Percentiles rank a stretch among this genome's conserved stretches.
Evolutionary conservation across 2,797 vertebrate genomes (phyloP).

Genomic region (Lacerta agilis): DNA sequence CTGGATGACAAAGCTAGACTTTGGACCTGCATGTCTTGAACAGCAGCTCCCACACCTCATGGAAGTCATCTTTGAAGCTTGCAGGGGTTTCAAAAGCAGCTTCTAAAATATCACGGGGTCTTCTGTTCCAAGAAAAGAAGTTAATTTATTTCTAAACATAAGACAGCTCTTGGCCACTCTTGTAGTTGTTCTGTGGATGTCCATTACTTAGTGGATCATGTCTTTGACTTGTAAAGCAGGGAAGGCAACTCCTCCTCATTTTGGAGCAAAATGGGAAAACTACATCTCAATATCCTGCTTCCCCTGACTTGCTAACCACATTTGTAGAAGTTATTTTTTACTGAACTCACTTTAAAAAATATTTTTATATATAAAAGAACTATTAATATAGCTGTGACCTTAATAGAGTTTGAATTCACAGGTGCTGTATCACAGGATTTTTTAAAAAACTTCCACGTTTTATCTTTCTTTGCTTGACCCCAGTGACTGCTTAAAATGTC

Average conservation of each 20-base stretch:
- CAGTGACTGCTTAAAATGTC: background rate
- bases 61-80: background rate
- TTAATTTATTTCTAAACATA: background rate
- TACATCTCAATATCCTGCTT: background rate
- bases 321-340: slow-evolving; percentile 7
- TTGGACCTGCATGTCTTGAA: slow-evolving; percentile 15
- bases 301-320: background rate
- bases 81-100: slow-evolving; percentile 1
- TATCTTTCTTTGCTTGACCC: background rate
- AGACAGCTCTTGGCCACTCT: background rate
- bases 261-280: background rate
- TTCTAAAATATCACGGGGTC: background rate
- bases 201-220: background rate
- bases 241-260: background rate
- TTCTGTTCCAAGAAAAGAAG: background rate
- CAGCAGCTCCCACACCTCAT: background rate
- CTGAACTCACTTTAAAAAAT: slow-evolving; percentile 33
- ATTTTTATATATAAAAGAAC: slow-evolving; percentile 29
- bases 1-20: background rate
- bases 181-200: background rate
- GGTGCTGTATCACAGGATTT: slow-evolving; percentile 24
- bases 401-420: background rate
- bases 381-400: slow-evolving; percentile 28
- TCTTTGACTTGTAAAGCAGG: background rate
- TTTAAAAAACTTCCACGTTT: background rate